Evolutionary conservation across 2,113 vertebrate species (phyloP), one percentile per base, ranked within the genome.

Genomic region (Festucalex cinctus): DNA sequence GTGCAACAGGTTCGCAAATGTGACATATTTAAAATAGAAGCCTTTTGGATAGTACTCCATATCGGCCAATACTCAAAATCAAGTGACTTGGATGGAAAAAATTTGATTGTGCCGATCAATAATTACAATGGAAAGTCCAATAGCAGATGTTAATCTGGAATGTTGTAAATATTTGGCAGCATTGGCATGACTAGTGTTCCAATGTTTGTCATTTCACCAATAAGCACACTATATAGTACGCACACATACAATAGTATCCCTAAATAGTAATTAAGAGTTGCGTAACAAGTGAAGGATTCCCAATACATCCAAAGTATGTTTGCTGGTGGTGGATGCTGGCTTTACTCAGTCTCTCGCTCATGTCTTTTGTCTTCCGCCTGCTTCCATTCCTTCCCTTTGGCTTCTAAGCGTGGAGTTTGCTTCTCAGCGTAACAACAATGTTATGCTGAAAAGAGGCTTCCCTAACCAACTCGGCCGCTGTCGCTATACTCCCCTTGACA

Each of bases 401-500:
- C 56, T 73, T 76, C 57, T 35, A 67, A 76, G 74, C 73, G 66
- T 1, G 71, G 66, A 53, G 66, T 74, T 56, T 63, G 44, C 76
- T 79, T 80, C 71, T 75, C 63, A 68, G 10, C 59, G 9, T 75
- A 82, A 74, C 68, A 44, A 58, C 59, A 56, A 44, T 63, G 69
- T 73, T 75, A 53, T n/a, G 73, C 68, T 78, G 46, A 76, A 58
- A 78, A 78, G 66, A 68, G 39, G 70, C 78, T 74, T 88, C 69
- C 78, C 78, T 86, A 80, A 83, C 79, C 59, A 68, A 56, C 80
- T 87, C 69, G 75, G 90, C 86, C 81, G 2, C 88, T 82, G 91
- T 89, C 89, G 82, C 90, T 94, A 90, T 93, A 93, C 94, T 90
- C 91, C 93, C 96, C 95, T 98, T 98, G 94, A 98, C 96, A 80